Base-by-base conservation (phyloP, 2,888 invertebrate species). In the Dasypolia templi region DNA sequence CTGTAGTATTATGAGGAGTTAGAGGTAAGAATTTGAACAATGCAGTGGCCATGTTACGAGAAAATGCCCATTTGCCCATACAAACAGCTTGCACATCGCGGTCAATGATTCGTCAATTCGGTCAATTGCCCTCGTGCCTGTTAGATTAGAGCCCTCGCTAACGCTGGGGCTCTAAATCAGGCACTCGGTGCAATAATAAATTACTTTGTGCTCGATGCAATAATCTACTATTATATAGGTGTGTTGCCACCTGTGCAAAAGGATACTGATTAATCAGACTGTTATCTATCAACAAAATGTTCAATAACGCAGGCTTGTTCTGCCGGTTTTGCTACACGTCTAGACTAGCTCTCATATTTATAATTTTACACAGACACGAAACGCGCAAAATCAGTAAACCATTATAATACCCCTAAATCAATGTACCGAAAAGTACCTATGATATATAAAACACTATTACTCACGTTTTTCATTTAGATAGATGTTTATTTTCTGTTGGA, bases 391-490 rank as follows among this genome's bases (percentile, higher is more conserved):
- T 44, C 17, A 44, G 4, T 17, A 49, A 51, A 3, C 11, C n/a
- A 51, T 11, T n/a, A 51, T 5, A 51, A n/a, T 51, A 42, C n/a
- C 46, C 19, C 19, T 46, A 46, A 46, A 46, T 19, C 46, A 19
- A 19, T 19, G 2, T 19, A 46, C 2, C 6, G 7, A 6, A 53
- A 53, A 55, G 26, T 55, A 7, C 17, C 6, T 29, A 55, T 7
- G 26, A 29, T 29, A 49, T 32, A n/a, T 17, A 22, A 22, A 46
- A 46, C 17, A 46, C 19, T 46, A 19, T 19, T 63, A 63, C 46
- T 63, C 32, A 63, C 63, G n/a, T 32, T 22, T 49, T 49, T 63
- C 63, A 63, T 63, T 63, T 49, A n/a, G 63, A 63, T 49, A n/a
- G 63, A 32, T 49, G 63, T 32, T 32, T n/a, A 32, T 49, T 46